A percentile compares a stretch with the other conserved stretches of the same genome.
These are phyloP conservation scores for Copidosoma aretas DNA, from an alignment of 2,888 invertebrate genomes.

Conservation along the genomic window DNA sequence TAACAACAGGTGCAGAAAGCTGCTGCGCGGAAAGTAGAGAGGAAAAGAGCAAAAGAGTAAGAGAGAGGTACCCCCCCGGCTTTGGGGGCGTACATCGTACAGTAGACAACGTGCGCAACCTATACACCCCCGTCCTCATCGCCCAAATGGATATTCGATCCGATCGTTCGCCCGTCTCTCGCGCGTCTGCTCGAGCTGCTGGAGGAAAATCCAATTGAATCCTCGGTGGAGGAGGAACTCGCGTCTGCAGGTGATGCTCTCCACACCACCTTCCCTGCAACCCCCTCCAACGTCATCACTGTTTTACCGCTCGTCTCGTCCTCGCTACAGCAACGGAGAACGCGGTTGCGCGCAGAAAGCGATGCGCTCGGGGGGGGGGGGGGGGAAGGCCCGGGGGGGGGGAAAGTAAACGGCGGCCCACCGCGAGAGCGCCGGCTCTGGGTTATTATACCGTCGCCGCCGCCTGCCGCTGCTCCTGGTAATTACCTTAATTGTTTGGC, in stretches of 20 bases:
- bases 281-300: no score
- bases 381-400: no score
- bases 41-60: no score
- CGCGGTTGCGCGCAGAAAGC: no score
- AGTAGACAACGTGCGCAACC: no score
- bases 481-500: constrained; percentile 27
- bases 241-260: not conserved
- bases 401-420: no score
- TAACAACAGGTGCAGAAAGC: not conserved
- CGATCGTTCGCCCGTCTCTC: not conserved
- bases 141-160: constrained; percentile 23
- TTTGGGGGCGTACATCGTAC: no score
- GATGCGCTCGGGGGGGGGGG: no score
- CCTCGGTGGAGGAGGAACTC: not conserved
- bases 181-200: not conserved
- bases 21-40: no score
- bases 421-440: not conserved
- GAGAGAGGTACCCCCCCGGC: no score
- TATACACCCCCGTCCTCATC: not conserved
- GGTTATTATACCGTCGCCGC: not conserved
- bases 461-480: constrained; percentile 6
- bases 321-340: not conserved
- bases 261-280: no score
- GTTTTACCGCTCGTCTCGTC: no score
- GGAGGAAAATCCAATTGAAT: constrained; percentile 2